Conservation (phyloP, 2,888 invertebrate species). For the Thumatha senex region DNA sequence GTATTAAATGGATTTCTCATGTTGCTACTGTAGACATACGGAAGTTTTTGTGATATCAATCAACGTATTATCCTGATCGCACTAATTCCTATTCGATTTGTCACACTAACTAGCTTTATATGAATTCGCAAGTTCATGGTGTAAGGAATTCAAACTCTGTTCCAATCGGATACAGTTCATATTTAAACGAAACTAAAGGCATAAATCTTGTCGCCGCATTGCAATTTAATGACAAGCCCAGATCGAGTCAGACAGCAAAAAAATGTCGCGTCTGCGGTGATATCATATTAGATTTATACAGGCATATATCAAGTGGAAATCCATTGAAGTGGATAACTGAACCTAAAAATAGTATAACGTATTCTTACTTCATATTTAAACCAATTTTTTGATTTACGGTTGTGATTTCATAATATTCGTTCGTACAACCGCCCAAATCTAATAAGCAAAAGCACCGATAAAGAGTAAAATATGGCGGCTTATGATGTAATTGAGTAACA, state of each 20-base stretch:
- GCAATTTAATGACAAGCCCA: constrained; percentile 52
- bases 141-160: constrained; percentile 15
- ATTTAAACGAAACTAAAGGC: constrained; percentile 22
- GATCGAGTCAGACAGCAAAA: constrained; percentile 52
- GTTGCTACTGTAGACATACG: constrained; percentile 1
- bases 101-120: constrained; percentile 45
- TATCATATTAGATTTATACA: constrained; percentile 52
- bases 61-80: constrained; percentile 27
- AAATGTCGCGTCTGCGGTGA: constrained; percentile 56
- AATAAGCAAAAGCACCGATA: constrained; percentile 44
- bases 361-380: neutral
- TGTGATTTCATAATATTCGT: neutral
- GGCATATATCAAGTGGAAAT: constrained; percentile 25
- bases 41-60: constrained; percentile 27
- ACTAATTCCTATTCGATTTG: constrained; percentile 57
- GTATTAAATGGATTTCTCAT: constrained; percentile 14
- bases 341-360: constrained; percentile 7
- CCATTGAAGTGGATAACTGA: constrained; percentile 12
- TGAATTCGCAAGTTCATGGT: constrained; percentile 20
- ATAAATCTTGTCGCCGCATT: constrained; percentile 38
- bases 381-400: too few relatives aligned
- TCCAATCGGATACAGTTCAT: constrained; percentile 23
- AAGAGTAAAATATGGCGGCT: constrained; percentile 49
- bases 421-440: constrained; percentile 23
- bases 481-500: constrained; percentile 54